Evolutionary conservation across 1,140 invertebrate genomes (phyloP), one percentile per base, ranked within the genome.

Genomic region (Nasonia giraulti): DNA sequence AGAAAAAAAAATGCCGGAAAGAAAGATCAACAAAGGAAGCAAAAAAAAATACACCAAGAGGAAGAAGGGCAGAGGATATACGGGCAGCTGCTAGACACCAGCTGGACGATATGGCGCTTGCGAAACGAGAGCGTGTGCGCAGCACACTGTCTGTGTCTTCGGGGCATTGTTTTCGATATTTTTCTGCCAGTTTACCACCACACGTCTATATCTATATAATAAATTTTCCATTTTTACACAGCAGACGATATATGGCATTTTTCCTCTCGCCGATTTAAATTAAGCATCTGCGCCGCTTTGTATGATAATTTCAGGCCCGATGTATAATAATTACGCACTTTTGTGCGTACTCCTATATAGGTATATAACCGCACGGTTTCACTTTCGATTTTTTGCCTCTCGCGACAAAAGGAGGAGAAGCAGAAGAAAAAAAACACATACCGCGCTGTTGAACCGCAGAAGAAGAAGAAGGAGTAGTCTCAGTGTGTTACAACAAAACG

Each of bases 41-140:
- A 23, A 79, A 66, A 79, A 66, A 44, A 50, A 27, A 71, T 27
- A 31, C 27, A 31, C 7, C 10, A 2, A 66, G 68, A 75, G 76
- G 81, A 37, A 68, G 47, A 83, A 17, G 23, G 71, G 12, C 40
- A 37, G 74, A 74, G 27, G 27, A 27, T 27, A 66, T 75, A 31
- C 20, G 71, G 71, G 31, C 81, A 82, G 81, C 81, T 82, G 71
- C 47, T 44, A 82, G 71, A 74, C 81, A 76, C 44, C 81, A 82
- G 81, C 71, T 82, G 81, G 71, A 76, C 71, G 71, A 75, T 37
- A 37, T 66, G 47, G 73, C 31, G 71, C 31, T 74, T 66, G 31
- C 31, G 37, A 75, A 82, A 62, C 44, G 27, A 27, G 27, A 20
- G 31, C 33, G 33, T 37, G 4, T 37, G 5, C 5, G 5, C 33